Evolutionary conservation across 2,113 vertebrate species (phyloP).

Genomic region (Plecturocebus donacophilus): DNA sequence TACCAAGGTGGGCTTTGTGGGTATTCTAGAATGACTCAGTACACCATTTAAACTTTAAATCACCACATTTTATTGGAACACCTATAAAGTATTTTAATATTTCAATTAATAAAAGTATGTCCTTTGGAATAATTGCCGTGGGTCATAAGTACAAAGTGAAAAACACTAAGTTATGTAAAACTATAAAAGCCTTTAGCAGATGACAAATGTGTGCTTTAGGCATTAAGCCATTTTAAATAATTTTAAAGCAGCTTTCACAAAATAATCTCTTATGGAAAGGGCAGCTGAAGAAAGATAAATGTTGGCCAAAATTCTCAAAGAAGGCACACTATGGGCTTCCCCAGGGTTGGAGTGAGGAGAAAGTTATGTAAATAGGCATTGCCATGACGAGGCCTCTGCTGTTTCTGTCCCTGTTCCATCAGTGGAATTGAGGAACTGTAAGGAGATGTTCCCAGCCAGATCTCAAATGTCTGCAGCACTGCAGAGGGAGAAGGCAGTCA

Average conservation of each 20-base stretch:
- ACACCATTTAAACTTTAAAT: slow-evolving; percentile 58
- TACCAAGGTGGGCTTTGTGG: neutral
- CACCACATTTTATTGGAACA: slow-evolving; percentile 62
- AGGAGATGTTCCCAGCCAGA: neutral
- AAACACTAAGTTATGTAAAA: slow-evolving; percentile 65
- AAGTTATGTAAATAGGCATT: neutral
- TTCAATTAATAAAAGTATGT: slow-evolving; percentile 67
- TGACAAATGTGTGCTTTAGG: slow-evolving; percentile 51
- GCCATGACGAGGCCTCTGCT: neutral
- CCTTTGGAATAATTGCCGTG: slow-evolving; percentile 56
- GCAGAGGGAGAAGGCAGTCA: neutral
- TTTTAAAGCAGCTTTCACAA: slow-evolving; percentile 53
- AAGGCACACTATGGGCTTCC: neutral
- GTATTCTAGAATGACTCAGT: slow-evolving; percentile 46
- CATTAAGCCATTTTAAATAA: slow-evolving; percentile 59
- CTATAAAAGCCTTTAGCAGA: slow-evolving; percentile 57
- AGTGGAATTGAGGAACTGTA: neutral
- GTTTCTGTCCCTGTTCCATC: neutral
- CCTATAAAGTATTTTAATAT: slow-evolving; percentile 65
- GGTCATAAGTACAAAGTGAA: slow-evolving; percentile 48
- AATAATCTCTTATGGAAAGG: slow-evolving; percentile 16
- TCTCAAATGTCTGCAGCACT: neutral
- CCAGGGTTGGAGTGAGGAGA: neutral
- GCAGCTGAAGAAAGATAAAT: neutral
- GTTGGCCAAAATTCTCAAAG: neutral